Conservation (phyloP, 2,113 vertebrate species). For the Grallaria varia region DNA sequence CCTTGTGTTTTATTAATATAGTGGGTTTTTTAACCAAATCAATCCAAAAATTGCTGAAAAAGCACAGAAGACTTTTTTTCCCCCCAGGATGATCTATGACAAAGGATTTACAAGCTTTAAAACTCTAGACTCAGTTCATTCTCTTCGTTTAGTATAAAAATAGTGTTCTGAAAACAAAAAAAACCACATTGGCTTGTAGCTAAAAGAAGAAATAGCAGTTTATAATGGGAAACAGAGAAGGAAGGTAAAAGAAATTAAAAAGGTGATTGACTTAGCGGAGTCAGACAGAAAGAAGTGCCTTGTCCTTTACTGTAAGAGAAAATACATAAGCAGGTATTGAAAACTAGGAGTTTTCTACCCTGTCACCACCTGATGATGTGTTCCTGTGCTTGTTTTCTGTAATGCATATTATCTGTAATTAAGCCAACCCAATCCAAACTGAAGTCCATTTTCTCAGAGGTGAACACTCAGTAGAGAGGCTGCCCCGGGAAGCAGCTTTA, state of each 20-base stretch:
- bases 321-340: background rate
- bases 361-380: background rate
- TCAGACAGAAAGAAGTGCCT: background rate
- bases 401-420: background rate
- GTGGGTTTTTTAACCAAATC: background rate
- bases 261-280: background rate
- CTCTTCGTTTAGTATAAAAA: background rate
- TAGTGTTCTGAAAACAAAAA: background rate
- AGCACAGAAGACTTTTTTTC: background rate
- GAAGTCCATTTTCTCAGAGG: background rate
- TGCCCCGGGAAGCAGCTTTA: background rate
- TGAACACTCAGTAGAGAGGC: background rate
- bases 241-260: background rate
- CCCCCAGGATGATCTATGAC: background rate
- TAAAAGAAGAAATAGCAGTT: background rate
- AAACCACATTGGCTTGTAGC: background rate
- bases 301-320: background rate
- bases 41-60: background rate
- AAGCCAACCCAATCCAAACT: background rate
- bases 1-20: background rate
- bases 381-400: background rate
- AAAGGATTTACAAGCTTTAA: background rate
- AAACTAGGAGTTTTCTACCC: background rate
- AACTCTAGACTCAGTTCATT: background rate
- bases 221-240: background rate